These are phyloP conservation scores for Sepiola atlantica DNA, from an alignment of 2,888 invertebrate species.

Conservation along the genomic window DNA sequence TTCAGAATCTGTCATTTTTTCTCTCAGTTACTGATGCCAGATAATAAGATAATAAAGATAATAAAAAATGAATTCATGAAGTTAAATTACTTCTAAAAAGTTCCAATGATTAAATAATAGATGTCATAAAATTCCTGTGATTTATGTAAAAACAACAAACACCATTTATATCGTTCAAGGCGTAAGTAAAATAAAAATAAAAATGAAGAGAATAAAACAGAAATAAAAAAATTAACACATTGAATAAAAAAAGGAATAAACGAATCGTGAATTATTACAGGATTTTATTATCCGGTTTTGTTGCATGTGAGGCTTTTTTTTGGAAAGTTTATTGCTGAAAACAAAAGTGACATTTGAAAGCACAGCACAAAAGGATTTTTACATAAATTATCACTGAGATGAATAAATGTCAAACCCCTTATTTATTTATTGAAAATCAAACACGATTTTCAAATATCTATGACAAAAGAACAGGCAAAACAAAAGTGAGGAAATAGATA, in stretches of 20 bases:
- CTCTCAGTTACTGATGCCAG: background rate
- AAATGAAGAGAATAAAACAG: background rate
- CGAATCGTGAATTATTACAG: background rate
- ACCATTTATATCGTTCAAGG: slow-evolving; percentile 12
- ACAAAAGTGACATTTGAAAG: background rate
- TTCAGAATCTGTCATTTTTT: background rate
- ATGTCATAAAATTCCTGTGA: background rate
- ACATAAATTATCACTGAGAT: slow-evolving; percentile 32
- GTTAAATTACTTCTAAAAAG: slow-evolving; percentile 32
- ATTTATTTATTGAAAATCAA: background rate
- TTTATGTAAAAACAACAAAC: slow-evolving; percentile 11
- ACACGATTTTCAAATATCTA: background rate
- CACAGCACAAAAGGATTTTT: background rate
- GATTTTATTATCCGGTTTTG: background rate
- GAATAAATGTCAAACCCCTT: background rate
- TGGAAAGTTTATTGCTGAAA: background rate
- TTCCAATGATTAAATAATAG: slow-evolving; percentile 32
- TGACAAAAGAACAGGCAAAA: background rate
- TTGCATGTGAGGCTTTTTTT: background rate
- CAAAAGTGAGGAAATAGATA: background rate
- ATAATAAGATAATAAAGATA: background rate
- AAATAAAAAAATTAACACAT: background rate
- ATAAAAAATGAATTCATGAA: slow-evolving; percentile 12
- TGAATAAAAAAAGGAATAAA: background rate
- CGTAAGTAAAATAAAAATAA: background rate